These are phyloP conservation scores for Uromys caudimaculatus DNA, from an alignment of 2,797 vertebrate species.

Conservation along the genomic window DNA sequence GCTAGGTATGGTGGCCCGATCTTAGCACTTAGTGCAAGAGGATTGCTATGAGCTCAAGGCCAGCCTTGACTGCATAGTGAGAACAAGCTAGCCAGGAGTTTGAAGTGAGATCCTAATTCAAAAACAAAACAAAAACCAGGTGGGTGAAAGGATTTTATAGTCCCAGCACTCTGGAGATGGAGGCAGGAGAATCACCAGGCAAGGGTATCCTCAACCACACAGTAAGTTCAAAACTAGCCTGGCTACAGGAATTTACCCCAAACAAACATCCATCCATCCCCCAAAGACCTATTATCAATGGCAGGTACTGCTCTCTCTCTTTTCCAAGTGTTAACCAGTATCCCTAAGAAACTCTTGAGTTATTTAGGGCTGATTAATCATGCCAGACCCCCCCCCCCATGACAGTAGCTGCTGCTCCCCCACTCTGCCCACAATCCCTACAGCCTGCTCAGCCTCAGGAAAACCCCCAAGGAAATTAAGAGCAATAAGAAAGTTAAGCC, in stretches of 20 bases:
- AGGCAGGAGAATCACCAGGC: neutral
- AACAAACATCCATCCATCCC: neutral
- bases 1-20: neutral
- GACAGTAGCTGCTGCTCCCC: neutral
- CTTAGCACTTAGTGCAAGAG: neutral
- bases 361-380: conserved; percentile 55
- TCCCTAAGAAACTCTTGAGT: conserved; percentile 42
- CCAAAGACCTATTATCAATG: conserved; percentile 26
- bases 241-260: neutral
- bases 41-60: neutral
- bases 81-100: neutral
- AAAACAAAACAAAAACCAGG: neutral
- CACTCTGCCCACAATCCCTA: neutral
- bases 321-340: conserved; percentile 48
- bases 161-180: neutral
- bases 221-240: neutral
- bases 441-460: conserved; percentile 11
- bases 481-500: conserved; percentile 12
- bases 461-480: conserved; percentile 45
- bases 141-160: neutral
- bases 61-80: neutral
- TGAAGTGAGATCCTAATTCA: neutral
- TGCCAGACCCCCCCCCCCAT: neutral
- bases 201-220: neutral
- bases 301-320: neutral